These are phyloP conservation scores for Thecocarcelia acutangulata DNA, from an alignment of 2,888 invertebrate species.

Conservation along the genomic window DNA sequence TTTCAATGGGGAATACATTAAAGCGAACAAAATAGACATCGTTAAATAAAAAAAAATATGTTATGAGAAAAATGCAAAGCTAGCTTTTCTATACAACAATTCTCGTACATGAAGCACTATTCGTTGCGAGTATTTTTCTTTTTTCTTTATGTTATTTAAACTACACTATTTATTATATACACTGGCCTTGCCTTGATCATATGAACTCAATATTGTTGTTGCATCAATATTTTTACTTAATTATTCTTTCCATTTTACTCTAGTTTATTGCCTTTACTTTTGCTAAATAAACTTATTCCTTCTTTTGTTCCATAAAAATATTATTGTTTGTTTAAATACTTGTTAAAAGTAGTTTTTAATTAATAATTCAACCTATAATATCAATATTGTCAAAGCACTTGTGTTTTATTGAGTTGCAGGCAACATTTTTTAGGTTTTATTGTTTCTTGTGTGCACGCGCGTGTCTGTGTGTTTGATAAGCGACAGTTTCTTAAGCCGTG, in stretches of 20 bases:
- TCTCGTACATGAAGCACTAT: too few relatives aligned
- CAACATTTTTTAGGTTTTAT: background rate
- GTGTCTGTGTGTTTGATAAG: too few relatives aligned
- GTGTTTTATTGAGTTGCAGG: background rate
- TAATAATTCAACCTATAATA: conserved; percentile 19
- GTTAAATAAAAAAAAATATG: too few relatives aligned
- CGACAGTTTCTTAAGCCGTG: too few relatives aligned
- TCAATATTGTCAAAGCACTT: conserved; percentile 30
- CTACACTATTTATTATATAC: too few relatives aligned
- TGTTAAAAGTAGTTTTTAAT: conserved; percentile 17
- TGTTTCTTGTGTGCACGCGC: too few relatives aligned
- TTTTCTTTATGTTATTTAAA: too few relatives aligned
- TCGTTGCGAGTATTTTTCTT: too few relatives aligned
- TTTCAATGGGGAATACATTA: too few relatives aligned
- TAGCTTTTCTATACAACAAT: too few relatives aligned
- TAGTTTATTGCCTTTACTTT: background rate
- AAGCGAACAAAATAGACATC: too few relatives aligned
- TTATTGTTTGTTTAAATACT: conserved; percentile 5
- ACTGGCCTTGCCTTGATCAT: background rate
- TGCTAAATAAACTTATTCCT: conserved; percentile 34
- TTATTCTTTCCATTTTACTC: background rate
- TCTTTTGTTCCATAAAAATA: conserved; percentile 9
- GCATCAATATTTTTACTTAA: background rate
- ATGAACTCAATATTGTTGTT: background rate
- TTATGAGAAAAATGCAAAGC: too few relatives aligned